Conservation (phyloP, 2,888 invertebrate genomes). For the Sepiola atlantica region DNA sequence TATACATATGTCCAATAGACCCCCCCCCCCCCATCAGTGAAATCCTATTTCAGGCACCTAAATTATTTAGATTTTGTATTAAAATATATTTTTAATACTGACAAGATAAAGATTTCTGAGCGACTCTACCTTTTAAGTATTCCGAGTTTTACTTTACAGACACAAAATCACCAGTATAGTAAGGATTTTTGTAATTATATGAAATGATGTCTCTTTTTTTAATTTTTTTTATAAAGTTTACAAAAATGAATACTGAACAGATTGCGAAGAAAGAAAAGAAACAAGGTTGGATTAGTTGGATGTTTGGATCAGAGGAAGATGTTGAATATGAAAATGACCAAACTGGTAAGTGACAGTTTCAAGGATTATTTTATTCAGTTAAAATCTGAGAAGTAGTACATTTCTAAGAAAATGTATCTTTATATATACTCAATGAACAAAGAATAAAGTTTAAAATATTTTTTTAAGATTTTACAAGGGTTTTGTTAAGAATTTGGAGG, state of each 20-base stretch:
- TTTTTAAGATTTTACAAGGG: too few relatives aligned
- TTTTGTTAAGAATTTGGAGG: too few relatives aligned
- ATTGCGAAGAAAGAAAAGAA: conserved; percentile 56
- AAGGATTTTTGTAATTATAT: neutral
- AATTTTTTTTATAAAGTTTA: conserved; percentile 51
- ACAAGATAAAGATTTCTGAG: too few relatives aligned
- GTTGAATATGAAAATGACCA: conserved; percentile 60
- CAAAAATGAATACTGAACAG: conserved; percentile 54
- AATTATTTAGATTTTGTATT: too few relatives aligned
- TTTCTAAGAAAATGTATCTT: neutral
- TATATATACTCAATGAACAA: neutral
- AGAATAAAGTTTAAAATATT: too few relatives aligned
- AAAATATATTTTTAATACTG: too few relatives aligned
- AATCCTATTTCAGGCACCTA: too few relatives aligned
- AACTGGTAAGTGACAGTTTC: conserved; percentile 35
- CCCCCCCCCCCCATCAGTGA: too few relatives aligned
- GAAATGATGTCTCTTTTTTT: conserved; percentile 35
- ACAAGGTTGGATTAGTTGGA: conserved; percentile 63
- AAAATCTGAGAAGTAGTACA: neutral
- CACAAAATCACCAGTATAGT: too few relatives aligned
- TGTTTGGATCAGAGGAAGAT: conserved; percentile 57
- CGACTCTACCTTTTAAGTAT: too few relatives aligned
- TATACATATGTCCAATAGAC: too few relatives aligned
- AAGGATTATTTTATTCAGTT: neutral
- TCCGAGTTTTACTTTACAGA: too few relatives aligned